Evolutionary conservation across 1,140 invertebrate genomes (phyloP).

Genomic region (Saxidomus purpurata): DNA sequence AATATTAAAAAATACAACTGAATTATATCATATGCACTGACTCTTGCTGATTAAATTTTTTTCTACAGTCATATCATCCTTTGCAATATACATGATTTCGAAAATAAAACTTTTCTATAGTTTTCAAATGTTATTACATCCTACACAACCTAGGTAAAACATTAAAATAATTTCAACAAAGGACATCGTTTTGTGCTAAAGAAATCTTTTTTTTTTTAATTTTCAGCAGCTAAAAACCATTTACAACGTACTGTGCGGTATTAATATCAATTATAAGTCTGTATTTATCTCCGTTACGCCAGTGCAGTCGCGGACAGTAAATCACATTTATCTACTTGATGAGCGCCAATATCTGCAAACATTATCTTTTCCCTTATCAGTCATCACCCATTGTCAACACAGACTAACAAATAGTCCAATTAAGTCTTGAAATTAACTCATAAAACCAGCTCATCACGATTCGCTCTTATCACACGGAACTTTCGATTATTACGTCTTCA

Average conservation of each 20-base stretch:
- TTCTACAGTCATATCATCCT: too few species aligned
- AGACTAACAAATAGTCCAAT: constrained; percentile 68
- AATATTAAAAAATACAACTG: too few species aligned
- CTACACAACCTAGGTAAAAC: too few species aligned
- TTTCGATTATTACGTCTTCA: constrained; percentile 58
- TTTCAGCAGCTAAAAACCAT: background rate
- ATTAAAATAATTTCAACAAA: too few species aligned
- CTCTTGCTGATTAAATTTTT: too few species aligned
- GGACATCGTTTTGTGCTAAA: background rate
- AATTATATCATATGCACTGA: too few species aligned
- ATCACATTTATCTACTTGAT: constrained; percentile 65
- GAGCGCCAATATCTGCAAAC: constrained; percentile 55
- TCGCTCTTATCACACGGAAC: constrained; percentile 38
- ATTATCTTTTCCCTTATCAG: constrained; percentile 59
- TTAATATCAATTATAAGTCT: constrained; percentile 58
- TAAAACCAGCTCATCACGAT: constrained; percentile 59
- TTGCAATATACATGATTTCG: too few species aligned
- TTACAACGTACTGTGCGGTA: constrained; percentile 4
- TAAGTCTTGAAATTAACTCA: constrained; percentile 69
- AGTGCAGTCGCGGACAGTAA: constrained; percentile 39
- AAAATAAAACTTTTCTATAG: too few species aligned
- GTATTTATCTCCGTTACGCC: constrained; percentile 59
- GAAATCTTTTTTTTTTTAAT: background rate
- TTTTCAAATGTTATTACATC: too few species aligned
- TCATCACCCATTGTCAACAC: constrained; percentile 66